Evolutionary conservation across 2,113 vertebrate genomes (phyloP).

Genomic region (Recurvirostra avosetta): DNA sequence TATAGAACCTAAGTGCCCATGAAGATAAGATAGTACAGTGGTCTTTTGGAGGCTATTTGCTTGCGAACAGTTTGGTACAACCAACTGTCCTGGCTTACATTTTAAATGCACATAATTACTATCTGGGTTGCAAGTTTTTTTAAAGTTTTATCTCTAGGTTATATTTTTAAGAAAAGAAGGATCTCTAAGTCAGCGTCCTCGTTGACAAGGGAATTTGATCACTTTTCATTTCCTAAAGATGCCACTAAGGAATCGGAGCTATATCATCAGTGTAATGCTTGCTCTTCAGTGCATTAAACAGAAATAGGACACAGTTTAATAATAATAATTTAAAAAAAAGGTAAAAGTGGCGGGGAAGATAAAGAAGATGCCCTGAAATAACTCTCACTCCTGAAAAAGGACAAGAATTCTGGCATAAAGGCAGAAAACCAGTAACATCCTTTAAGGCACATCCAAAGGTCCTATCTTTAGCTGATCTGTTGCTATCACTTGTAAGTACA

Average conservation of each 20-base stretch:
- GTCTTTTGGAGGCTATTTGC: neutral
- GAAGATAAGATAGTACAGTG: neutral
- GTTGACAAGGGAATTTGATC: neutral
- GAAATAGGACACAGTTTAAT: slow-evolving; percentile 17
- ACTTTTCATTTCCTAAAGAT: neutral
- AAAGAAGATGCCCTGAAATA: neutral
- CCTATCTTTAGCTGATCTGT: neutral
- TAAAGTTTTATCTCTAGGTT: neutral
- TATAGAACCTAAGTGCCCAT: neutral
- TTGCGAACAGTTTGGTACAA: neutral
- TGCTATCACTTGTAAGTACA: neutral
- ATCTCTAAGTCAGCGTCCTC: neutral
- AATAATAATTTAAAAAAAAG: neutral
- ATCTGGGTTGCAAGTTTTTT: neutral
- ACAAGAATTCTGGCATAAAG: neutral
- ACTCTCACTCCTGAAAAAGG: neutral
- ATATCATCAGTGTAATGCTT: neutral
- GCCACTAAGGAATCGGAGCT: neutral
- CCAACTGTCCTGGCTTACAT: neutral
- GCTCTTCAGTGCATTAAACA: neutral
- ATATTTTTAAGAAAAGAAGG: neutral
- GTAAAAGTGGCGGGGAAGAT: neutral
- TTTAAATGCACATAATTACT: neutral
- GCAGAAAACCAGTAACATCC: neutral
- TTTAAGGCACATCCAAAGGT: neutral